These are phyloP conservation scores for Chelon auratus DNA, from an alignment of 2,797 vertebrate species.

Conservation along the genomic window DNA sequence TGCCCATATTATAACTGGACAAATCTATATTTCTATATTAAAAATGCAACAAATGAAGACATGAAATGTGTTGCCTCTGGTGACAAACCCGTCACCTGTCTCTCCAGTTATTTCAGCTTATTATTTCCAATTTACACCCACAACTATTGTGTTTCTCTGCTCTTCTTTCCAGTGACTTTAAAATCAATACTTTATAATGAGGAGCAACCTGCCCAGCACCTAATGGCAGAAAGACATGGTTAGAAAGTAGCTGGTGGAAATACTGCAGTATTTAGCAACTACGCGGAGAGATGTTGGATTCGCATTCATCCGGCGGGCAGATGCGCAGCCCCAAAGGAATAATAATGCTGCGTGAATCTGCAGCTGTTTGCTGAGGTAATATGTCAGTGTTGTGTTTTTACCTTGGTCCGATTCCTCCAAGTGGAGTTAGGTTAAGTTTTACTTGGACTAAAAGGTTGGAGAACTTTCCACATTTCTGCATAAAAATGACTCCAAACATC, in stretches of 20 bases:
- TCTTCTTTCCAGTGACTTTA: neutral
- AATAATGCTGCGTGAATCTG: neutral
- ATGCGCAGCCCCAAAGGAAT: neutral
- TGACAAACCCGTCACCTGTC: neutral
- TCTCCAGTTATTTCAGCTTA: neutral
- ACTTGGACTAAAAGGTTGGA: too few species aligned
- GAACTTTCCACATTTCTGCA: too few species aligned
- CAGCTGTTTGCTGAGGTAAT: neutral
- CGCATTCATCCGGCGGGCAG: neutral
- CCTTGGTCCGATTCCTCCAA: neutral
- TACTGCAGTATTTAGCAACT: neutral
- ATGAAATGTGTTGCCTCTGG: neutral
- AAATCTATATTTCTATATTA: neutral
- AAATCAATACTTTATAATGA: neutral
- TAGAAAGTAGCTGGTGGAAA: neutral
- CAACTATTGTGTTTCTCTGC: neutral
- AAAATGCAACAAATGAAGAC: neutral
- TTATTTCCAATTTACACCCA: neutral
- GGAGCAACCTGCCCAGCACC: neutral
- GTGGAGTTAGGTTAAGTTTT: neutral
- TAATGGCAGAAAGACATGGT: neutral
- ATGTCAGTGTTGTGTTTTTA: neutral
- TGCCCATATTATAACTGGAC: neutral
- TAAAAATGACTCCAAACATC: too few species aligned
- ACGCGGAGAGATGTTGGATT: neutral